A percentile compares a stretch with the other conserved stretches of the same genome.
Conservation (phyloP, 2,113 vertebrate genomes). For the Tychaedon coryphoeus region DNA sequence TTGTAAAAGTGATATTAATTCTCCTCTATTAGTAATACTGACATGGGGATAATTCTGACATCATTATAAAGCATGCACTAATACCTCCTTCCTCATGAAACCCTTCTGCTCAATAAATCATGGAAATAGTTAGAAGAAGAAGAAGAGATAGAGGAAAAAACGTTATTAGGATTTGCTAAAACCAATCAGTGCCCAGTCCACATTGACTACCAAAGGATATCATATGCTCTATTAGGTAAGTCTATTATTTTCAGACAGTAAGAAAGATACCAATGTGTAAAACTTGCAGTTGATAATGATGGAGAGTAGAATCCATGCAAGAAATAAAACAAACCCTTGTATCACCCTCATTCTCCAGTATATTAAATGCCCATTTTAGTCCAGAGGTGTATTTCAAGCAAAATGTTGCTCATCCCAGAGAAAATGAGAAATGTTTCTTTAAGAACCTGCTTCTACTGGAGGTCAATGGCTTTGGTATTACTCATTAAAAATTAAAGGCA, state of each 20-base stretch:
- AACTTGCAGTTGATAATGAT: not conserved
- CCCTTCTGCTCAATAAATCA: not conserved
- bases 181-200: not conserved
- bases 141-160: not conserved
- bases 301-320: not conserved
- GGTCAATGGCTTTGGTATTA: not conserved
- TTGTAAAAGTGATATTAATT: not conserved
- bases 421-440: not conserved
- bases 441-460: not conserved
- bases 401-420: not conserved
- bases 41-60: not conserved
- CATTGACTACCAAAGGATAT: not conserved
- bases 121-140: not conserved
- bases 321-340: not conserved
- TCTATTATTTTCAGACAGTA: not conserved
- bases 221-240: accelerated
- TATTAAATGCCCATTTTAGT: not conserved
- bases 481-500: conserved; percentile 2
- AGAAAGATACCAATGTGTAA: not conserved
- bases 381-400: not conserved
- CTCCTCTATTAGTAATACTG: not conserved
- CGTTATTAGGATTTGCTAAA: not conserved
- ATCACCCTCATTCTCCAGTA: not conserved
- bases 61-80: not conserved
- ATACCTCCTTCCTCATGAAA: not conserved